Conservation (phyloP, 1,140 invertebrate species). For the Lepidurus arcticus region DNA sequence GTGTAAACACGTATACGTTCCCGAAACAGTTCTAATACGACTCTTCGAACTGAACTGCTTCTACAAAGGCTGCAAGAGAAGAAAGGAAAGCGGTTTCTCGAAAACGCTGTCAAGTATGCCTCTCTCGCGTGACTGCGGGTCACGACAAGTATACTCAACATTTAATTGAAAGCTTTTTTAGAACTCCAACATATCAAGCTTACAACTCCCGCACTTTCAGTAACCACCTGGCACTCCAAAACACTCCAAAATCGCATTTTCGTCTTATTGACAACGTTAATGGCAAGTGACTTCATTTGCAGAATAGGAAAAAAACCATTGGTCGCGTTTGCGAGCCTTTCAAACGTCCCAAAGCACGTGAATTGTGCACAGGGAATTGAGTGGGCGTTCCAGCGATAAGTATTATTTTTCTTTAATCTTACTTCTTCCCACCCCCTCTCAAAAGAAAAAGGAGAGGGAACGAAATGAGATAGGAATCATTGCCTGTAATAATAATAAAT, state of each 20-base stretch:
- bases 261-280: background rate
- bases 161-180: slow-evolving; percentile 13
- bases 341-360: background rate
- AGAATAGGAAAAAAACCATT: background rate
- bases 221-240: background rate
- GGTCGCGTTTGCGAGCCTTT: background rate
- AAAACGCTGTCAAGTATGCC: slow-evolving; percentile 18
- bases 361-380: background rate
- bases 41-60: background rate
- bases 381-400: background rate
- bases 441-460: background rate
- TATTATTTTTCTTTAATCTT: background rate
- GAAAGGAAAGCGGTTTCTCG: slow-evolving; percentile 1
- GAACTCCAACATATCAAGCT: background rate
- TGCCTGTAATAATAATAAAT: slow-evolving; percentile 4
- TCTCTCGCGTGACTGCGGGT: background rate
- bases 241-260: background rate
- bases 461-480: slow-evolving; percentile 7
- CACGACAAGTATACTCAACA: slow-evolving; percentile 13
- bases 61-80: background rate
- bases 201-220: background rate
- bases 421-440: background rate
- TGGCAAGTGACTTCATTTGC: background rate
- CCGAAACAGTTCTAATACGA: background rate
- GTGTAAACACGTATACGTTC: background rate